phyloP scores from a whole-genome alignment of 2,888 invertebrate species.

The Sympetrum striolatum region DNA sequence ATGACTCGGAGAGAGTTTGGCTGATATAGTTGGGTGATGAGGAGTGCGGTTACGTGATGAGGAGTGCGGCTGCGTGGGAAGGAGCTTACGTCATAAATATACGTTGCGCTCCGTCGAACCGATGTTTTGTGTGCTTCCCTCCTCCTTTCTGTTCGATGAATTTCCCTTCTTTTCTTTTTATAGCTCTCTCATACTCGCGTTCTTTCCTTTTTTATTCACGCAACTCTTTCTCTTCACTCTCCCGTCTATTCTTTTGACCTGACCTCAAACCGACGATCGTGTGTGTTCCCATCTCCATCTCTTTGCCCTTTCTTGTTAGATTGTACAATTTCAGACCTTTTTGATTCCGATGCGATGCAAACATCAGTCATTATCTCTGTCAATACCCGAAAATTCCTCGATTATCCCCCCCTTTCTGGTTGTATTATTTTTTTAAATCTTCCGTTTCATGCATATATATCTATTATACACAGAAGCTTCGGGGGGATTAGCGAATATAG shows the following conservation, averaged over 20 bases:
- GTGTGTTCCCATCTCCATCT: too few relatives aligned
- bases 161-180: not conserved
- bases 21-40: not conserved
- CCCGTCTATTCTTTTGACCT: not conserved
- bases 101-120: not conserved
- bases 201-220: not conserved
- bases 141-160: not conserved
- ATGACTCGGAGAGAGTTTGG: not conserved
- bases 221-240: not conserved
- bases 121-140: not conserved
- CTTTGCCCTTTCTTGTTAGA: too few relatives aligned
- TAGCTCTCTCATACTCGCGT: not conserved
- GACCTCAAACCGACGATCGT: too few relatives aligned
- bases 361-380: too few relatives aligned
- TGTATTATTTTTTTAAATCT: too few relatives aligned
- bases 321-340: too few relatives aligned
- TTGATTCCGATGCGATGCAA: too few relatives aligned
- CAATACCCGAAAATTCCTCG: too few relatives aligned
- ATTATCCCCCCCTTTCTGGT: too few relatives aligned
- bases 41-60: not conserved
- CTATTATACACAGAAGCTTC: too few relatives aligned
- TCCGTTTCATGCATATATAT: too few relatives aligned
- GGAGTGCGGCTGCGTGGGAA: not conserved
- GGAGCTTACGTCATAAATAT: not conserved
- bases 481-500: too few relatives aligned